phyloP scores from a whole-genome alignment of 2,888 invertebrate species.

The Drosophila formosana region DNA sequence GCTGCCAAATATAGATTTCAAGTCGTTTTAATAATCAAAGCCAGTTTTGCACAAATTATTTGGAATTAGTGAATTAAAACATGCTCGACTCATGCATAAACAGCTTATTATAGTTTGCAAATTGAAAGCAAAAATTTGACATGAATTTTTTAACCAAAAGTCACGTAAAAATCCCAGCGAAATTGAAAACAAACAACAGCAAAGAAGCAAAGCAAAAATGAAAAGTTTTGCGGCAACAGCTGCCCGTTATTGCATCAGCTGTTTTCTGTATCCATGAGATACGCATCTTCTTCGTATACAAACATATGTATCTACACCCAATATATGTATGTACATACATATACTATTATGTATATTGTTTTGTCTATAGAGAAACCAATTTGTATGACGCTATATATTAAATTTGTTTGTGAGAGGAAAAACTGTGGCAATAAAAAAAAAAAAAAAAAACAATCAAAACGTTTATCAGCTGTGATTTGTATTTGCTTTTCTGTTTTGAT shows the following conservation, averaged over 20 bases:
- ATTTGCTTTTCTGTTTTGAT: slow-evolving; percentile 21
- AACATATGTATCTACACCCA: background rate
- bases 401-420: slow-evolving; percentile 42
- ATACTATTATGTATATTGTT: slow-evolving; percentile 3
- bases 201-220: slow-evolving; percentile 31
- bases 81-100: slow-evolving; percentile 1
- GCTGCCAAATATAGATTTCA: background rate
- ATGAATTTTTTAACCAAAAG: slow-evolving; percentile 14
- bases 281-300: slow-evolving; percentile 33
- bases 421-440: background rate
- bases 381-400: slow-evolving; percentile 9
- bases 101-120: slow-evolving; percentile 6
- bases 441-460: slow-evolving; percentile 4
- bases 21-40: background rate
- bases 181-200: slow-evolving; percentile 23
- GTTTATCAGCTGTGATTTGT: slow-evolving; percentile 40
- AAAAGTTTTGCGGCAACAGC: slow-evolving; percentile 63
- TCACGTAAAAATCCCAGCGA: slow-evolving; percentile 29
- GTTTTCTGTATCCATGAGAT: slow-evolving; percentile 61
- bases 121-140: slow-evolving; percentile 4
- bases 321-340: background rate
- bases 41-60: background rate
- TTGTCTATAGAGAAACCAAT: slow-evolving; percentile 16
- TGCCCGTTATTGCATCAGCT: slow-evolving; percentile 73
- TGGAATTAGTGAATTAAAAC: background rate